These are phyloP conservation scores for Drosophila lacteicornis DNA, from an alignment of 1,140 invertebrate species.

Conservation along the genomic window DNA sequence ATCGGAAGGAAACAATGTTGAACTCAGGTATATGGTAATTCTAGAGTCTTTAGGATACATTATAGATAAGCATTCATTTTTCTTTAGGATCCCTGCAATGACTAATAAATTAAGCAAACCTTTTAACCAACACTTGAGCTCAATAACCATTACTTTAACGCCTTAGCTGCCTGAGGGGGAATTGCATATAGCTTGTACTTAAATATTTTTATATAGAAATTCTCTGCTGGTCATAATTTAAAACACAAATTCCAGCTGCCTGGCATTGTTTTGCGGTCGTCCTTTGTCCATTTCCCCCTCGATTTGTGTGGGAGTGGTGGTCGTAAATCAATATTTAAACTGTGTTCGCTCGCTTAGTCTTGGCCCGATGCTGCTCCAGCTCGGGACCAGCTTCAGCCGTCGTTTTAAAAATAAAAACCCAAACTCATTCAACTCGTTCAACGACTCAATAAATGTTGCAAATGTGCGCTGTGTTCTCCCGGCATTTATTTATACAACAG, in stretches of 20 bases:
- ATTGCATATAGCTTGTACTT: conserved; percentile 23
- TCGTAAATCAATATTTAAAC: conserved; percentile 81
- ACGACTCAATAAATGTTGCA: conserved; percentile 82
- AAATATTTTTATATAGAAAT: conserved; percentile 30
- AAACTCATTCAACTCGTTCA: conserved; percentile 82
- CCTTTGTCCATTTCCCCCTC: conserved; percentile 33
- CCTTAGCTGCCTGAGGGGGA: background rate
- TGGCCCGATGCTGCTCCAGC: conserved; percentile 40
- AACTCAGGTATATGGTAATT: background rate
- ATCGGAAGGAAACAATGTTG: background rate
- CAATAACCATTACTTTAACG: background rate
- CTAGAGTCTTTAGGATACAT: no score
- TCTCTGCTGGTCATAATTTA: conserved; percentile 56
- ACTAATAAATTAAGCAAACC: no score
- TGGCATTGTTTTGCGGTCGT: conserved; percentile 41
- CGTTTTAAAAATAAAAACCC: conserved; percentile 80
- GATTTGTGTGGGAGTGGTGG: conserved; percentile 39
- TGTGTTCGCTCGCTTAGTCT: conserved; percentile 67
- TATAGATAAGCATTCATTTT: background rate
- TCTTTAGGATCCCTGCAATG: no score
- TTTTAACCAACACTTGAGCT: background rate
- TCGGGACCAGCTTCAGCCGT: conserved; percentile 21
- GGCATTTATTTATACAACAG: conserved; percentile 71
- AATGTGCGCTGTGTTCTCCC: conserved; percentile 68
- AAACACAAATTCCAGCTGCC: conserved; percentile 65